Percentiles rank a stretch among this genome's conserved stretches.
phyloP scores from a whole-genome alignment of 2,888 invertebrate genomes.

The Nemapogon koenigi region DNA sequence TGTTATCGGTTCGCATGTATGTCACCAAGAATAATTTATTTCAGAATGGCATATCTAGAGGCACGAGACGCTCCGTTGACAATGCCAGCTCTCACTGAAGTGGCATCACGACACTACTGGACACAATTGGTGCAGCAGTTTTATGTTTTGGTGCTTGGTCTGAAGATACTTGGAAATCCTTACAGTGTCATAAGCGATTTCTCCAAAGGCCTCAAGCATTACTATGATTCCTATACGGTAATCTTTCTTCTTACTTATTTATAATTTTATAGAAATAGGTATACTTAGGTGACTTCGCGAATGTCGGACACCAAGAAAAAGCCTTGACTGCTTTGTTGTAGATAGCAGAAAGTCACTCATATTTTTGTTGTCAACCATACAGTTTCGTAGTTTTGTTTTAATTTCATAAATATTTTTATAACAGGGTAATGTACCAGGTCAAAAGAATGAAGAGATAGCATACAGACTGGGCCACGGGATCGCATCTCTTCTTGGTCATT shows the following conservation, averaged over 20 bases:
- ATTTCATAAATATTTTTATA: no score
- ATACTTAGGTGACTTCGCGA: background rate
- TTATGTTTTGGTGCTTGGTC: constrained; percentile 77
- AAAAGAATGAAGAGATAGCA: constrained; percentile 2
- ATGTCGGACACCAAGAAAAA: no score
- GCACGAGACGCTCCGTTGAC: constrained; percentile 63
- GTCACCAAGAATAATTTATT: no score
- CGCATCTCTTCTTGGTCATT: constrained; percentile 19
- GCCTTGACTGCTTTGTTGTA: no score
- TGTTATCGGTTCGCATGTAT: background rate
- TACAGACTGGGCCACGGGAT: constrained; percentile 12
- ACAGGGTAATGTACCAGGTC: constrained; percentile 8
- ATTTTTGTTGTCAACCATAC: no score
- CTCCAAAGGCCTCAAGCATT: constrained; percentile 63
- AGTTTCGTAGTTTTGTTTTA: no score
- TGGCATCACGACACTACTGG: constrained; percentile 70
- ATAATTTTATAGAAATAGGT: background rate
- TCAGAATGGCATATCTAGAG: constrained; percentile 73
- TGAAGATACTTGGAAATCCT: constrained; percentile 82
- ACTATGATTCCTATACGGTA: constrained; percentile 70
- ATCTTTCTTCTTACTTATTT: constrained; percentile 18
- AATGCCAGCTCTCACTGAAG: constrained; percentile 47
- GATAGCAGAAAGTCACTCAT: no score
- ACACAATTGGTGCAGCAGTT: constrained; percentile 80
- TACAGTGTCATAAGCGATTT: constrained; percentile 72